These are phyloP conservation scores for Uloborus diversus DNA, from an alignment of 1,140 invertebrate species.

Conservation along the genomic window DNA sequence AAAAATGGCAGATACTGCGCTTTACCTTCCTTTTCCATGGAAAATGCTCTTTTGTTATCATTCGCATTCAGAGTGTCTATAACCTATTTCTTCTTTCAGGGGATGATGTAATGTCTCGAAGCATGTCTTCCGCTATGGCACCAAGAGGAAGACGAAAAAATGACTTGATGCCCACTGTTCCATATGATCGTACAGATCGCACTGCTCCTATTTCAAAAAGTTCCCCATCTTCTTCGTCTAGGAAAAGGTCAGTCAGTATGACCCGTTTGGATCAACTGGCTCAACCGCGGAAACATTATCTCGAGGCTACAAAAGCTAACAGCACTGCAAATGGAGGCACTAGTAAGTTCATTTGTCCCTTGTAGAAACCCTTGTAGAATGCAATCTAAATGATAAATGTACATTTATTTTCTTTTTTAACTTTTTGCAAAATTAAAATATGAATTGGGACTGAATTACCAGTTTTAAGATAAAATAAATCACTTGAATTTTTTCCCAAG, in stretches of 20 bases:
- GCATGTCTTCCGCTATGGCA: slow-evolving; percentile 43
- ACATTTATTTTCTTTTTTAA: not conserved
- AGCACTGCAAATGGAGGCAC: slow-evolving; percentile 39
- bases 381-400: not conserved
- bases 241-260: slow-evolving; percentile 83
- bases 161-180: slow-evolving; percentile 88
- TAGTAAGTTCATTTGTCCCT: too few relatives aligned
- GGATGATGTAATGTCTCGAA: slow-evolving; percentile 43
- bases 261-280: slow-evolving; percentile 86
- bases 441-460: too few relatives aligned
- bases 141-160: slow-evolving; percentile 76
- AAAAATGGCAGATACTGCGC: too few relatives aligned
- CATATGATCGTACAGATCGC: slow-evolving; percentile 69
- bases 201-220: slow-evolving; percentile 69
- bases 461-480: too few relatives aligned
- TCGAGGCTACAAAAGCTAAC: slow-evolving; percentile 50
- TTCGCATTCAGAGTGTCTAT: too few relatives aligned
- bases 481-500: too few relatives aligned
- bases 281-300: slow-evolving; percentile 72
- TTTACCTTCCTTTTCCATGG: too few relatives aligned
- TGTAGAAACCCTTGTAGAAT: too few relatives aligned
- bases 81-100: not conserved
- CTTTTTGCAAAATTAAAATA: not conserved
- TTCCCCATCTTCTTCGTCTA: slow-evolving; percentile 57
- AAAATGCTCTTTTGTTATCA: too few relatives aligned